These are phyloP conservation scores for Amblyjoppa fuscipennis DNA, from an alignment of 2,888 invertebrate species.

Conservation along the genomic window DNA sequence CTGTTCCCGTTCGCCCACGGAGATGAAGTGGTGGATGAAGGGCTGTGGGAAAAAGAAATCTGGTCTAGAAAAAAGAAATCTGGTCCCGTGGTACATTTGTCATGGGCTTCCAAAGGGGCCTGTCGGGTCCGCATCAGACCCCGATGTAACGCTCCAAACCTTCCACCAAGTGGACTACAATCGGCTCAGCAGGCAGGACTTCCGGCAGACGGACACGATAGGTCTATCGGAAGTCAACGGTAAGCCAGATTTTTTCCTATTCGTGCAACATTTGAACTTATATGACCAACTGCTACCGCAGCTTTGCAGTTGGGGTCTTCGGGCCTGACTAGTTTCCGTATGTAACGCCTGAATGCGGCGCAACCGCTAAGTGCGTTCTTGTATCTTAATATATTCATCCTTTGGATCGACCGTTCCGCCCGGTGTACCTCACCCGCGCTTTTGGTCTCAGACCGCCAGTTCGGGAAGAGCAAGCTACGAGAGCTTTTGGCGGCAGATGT, in stretches of 20 bases:
- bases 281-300: background rate
- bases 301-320: background rate
- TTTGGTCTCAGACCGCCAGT: conserved; percentile 29
- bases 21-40: background rate
- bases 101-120: background rate
- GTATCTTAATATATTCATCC: conserved; percentile 59
- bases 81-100: background rate
- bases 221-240: too few species aligned
- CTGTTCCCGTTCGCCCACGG: background rate
- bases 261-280: background rate
- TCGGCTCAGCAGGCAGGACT: too few species aligned
- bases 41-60: background rate
- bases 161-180: too few species aligned
- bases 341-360: conserved; percentile 29
- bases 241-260: too few species aligned
- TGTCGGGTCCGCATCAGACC: background rate
- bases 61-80: background rate
- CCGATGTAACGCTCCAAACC: too few species aligned
- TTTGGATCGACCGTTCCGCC: conserved; percentile 8
- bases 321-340: background rate
- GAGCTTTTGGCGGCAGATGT: conserved; percentile 55
- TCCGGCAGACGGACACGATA: too few species aligned
- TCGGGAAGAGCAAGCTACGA: conserved; percentile 6
- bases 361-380: conserved; percentile 60
- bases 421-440: conserved; percentile 24